These are phyloP conservation scores for Herpetotheres cachinnans DNA, from an alignment of 2,113 vertebrate genomes.

Conservation along the genomic window DNA sequence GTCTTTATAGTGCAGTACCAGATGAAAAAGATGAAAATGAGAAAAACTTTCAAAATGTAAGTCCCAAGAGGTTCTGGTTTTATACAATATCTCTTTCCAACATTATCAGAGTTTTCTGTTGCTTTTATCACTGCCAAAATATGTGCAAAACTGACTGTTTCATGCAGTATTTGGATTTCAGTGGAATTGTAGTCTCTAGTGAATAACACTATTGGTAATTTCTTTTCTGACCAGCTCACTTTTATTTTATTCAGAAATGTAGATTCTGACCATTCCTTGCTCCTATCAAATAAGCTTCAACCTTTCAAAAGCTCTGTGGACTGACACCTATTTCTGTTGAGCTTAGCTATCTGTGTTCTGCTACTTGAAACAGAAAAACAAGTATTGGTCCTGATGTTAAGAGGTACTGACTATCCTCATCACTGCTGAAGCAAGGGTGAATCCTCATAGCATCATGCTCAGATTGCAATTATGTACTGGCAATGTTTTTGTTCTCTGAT, in stretches of 20 bases:
- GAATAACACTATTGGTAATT: background rate
- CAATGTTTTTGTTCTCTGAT: background rate
- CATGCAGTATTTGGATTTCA: background rate
- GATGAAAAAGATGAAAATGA: background rate
- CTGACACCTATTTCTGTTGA: background rate
- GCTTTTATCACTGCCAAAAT: background rate
- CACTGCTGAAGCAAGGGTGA: background rate
- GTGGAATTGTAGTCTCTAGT: background rate
- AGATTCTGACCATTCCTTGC: background rate
- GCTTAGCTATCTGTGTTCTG: background rate
- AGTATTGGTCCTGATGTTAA: background rate
- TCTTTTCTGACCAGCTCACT: background rate
- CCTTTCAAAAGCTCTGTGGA: background rate
- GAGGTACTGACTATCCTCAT: background rate
- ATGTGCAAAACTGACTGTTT: background rate
- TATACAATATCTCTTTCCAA: background rate
- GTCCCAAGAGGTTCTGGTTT: background rate
- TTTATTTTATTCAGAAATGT: background rate
- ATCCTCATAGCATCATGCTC: background rate
- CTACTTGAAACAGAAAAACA: background rate
- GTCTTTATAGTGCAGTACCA: background rate
- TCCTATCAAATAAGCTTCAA: background rate
- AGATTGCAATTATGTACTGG: background rate
- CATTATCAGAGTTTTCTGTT: background rate
- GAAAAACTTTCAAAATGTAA: background rate